A percentile compares a stretch with the other conserved stretches of the same genome.
Conservation (phyloP, 2,113 vertebrate species). For the Diadophis punctatus region DNA sequence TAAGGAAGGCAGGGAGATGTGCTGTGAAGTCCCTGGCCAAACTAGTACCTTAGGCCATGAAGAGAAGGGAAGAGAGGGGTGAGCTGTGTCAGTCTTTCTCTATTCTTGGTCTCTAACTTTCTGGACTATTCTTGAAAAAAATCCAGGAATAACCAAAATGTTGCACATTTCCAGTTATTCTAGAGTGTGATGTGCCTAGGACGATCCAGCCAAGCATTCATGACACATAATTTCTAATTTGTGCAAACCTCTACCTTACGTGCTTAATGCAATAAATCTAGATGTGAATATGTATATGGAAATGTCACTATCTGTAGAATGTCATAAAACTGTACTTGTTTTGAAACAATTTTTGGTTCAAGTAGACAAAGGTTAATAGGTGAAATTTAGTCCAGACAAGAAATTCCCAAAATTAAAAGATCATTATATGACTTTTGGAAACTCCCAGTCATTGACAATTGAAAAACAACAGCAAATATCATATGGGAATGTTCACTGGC, state of each 20-base stretch:
- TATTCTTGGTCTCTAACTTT: neutral
- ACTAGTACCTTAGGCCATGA: neutral
- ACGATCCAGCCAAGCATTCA: neutral
- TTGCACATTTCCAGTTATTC: neutral
- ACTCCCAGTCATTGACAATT: neutral
- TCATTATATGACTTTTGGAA: neutral
- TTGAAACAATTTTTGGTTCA: neutral
- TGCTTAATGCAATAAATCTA: neutral
- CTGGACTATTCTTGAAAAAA: neutral
- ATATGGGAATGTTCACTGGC: neutral
- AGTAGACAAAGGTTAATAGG: neutral
- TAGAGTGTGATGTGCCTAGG: neutral
- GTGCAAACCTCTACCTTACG: neutral
- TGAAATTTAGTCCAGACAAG: neutral
- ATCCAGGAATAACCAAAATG: neutral
- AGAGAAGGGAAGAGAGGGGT: neutral
- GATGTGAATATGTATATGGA: neutral
- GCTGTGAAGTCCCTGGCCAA: neutral
- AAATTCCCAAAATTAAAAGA: neutral
- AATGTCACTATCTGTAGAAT: neutral
- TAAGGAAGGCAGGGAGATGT: neutral
- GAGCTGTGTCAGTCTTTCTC: neutral
- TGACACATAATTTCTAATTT: neutral
- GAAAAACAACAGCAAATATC: neutral
- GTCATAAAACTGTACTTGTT: neutral